Evolutionary conservation across 2,888 invertebrate species (phyloP).

Genomic region (Amphiduros pacificus): DNA sequence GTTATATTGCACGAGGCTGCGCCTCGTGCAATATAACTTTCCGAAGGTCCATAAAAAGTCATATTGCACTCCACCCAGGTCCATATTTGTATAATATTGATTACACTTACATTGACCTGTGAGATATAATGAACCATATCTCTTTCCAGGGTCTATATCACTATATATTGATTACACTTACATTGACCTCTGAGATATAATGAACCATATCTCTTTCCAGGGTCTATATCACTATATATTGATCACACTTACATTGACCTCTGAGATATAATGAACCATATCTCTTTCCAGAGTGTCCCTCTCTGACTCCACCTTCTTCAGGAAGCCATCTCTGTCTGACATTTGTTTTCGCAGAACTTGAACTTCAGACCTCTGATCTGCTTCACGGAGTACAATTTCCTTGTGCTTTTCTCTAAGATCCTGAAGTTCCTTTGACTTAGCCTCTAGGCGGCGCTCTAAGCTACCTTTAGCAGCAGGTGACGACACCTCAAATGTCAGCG

Average conservation of each 20-base stretch:
- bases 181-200: too few species aligned
- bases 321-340: slow-evolving; percentile 1
- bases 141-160: too few species aligned
- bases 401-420: slow-evolving; percentile 38
- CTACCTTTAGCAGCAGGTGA: slow-evolving; percentile 23
- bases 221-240: too few species aligned
- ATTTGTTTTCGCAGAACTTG: slow-evolving; percentile 1
- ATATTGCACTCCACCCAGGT: too few species aligned
- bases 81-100: too few species aligned
- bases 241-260: slow-evolving; percentile 46
- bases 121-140: too few species aligned
- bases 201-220: too few species aligned
- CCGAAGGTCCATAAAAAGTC: too few species aligned
- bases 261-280: slow-evolving; percentile 41
- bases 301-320: slow-evolving; percentile 32
- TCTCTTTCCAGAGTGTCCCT: slow-evolving; percentile 37
- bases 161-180: too few species aligned
- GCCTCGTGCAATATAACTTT: too few species aligned
- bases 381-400: slow-evolving; percentile 36
- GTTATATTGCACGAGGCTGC: too few species aligned
- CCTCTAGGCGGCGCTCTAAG: slow-evolving; percentile 36
- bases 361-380: slow-evolving; percentile 15
- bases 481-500: slow-evolving; percentile 16
- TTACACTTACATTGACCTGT: too few species aligned
- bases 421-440: slow-evolving; percentile 45